phyloP scores from a whole-genome alignment of 2,113 vertebrate genomes.

The Otocyon megalotis region DNA sequence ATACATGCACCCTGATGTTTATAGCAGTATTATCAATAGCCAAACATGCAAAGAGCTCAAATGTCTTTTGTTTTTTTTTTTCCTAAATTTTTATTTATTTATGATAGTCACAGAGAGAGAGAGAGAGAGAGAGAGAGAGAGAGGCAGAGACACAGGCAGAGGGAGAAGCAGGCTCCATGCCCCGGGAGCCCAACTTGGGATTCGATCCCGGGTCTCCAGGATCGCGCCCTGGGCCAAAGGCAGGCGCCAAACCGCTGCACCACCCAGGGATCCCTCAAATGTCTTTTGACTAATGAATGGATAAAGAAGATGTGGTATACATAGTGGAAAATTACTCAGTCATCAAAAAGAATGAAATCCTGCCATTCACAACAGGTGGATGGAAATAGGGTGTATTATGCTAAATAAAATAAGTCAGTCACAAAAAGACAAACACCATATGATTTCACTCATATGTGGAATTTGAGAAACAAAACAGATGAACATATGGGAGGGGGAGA shows the following conservation, averaged over 20 bases:
- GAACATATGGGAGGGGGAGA: neutral
- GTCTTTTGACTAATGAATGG: neutral
- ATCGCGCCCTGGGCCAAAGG: too few species aligned
- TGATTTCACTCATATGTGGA: neutral
- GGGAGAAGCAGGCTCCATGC: too few species aligned
- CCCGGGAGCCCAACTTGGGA: too few species aligned
- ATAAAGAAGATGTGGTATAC: neutral
- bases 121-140: too few species aligned
- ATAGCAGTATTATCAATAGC: neutral
- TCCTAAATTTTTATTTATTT: too few species aligned
- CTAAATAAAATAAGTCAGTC: neutral
- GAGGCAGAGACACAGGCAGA: too few species aligned
- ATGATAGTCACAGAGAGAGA: too few species aligned
- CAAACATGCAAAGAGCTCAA: neutral
- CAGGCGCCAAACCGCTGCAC: too few species aligned
- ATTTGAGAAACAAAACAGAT: neutral
- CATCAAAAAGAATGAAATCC: neutral
- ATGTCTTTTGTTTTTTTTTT: too few species aligned
- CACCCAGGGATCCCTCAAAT: too few species aligned
- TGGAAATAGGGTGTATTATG: neutral
- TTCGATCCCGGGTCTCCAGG: too few species aligned
- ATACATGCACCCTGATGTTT: neutral
- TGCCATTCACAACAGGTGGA: neutral
- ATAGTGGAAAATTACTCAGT: neutral
- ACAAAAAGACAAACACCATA: neutral